Percentiles rank a stretch among this genome's conserved stretches.
phyloP scores from a whole-genome alignment of 2,888 invertebrate genomes.

The Quadroppia sp. region DNA sequence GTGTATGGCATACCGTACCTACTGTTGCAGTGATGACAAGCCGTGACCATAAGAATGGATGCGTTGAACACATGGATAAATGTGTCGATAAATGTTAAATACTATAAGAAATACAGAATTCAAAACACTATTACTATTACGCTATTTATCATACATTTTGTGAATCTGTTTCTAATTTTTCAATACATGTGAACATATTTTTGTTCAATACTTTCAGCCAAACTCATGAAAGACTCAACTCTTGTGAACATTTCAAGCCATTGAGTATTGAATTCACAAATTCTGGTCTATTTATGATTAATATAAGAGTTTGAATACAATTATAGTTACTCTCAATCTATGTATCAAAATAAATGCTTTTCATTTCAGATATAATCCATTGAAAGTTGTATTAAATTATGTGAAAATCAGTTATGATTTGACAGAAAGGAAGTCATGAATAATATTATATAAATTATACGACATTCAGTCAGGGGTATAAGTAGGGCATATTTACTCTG shows the following conservation, averaged over 20 bases:
- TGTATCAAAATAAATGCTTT: too few relatives aligned
- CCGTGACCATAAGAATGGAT: slow-evolving; percentile 26
- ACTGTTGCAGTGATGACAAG: slow-evolving; percentile 29
- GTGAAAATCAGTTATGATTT: not conserved
- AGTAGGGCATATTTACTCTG: too few relatives aligned
- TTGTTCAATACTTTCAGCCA: not conserved
- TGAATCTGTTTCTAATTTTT: not conserved
- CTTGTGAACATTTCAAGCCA: not conserved
- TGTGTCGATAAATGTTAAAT: slow-evolving; percentile 26
- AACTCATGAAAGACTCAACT: not conserved
- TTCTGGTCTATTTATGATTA: too few relatives aligned
- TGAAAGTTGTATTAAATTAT: not conserved
- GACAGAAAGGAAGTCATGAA: not conserved
- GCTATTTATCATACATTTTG: slow-evolving; percentile 26
- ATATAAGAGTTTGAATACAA: too few relatives aligned
- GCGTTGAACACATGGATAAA: slow-evolving; percentile 11
- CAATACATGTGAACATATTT: not conserved
- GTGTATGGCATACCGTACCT: not conserved
- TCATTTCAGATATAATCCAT: too few relatives aligned
- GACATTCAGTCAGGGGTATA: too few relatives aligned
- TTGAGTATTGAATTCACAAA: too few relatives aligned
- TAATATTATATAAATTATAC: not conserved
- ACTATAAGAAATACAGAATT: slow-evolving; percentile 4
- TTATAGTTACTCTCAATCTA: too few relatives aligned
- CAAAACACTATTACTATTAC: slow-evolving; percentile 4